Evolutionary conservation across 2,888 invertebrate genomes (phyloP).

Genomic region (Phaonia tiefii): DNA sequence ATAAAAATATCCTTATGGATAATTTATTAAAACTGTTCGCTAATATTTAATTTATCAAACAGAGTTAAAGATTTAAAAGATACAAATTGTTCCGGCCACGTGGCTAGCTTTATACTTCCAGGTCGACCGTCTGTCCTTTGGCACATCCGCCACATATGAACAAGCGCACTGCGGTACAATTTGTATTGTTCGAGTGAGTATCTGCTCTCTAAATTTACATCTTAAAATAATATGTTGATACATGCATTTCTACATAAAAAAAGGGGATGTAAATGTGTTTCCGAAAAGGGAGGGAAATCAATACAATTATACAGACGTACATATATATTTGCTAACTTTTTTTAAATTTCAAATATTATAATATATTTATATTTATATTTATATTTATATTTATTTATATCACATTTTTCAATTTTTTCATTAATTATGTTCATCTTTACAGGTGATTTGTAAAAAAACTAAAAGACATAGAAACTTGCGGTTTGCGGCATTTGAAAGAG

Average conservation of each 20-base stretch:
- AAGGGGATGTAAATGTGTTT: conserved; percentile 40
- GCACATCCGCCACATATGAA: not conserved
- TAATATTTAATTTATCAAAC: conserved; percentile 60
- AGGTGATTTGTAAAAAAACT: too few relatives aligned
- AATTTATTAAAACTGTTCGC: conserved; percentile 59
- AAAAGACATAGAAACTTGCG: too few relatives aligned
- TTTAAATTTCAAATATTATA: too few relatives aligned
- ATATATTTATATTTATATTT: too few relatives aligned
- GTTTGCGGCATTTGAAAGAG: too few relatives aligned
- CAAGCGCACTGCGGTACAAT: not conserved
- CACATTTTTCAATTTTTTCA: too few relatives aligned
- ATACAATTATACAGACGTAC: too few relatives aligned
- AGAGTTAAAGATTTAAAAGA: conserved; percentile 60
- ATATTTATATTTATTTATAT: too few relatives aligned
- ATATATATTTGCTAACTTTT: too few relatives aligned
- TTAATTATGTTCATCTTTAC: too few relatives aligned
- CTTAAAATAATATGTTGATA: conserved; percentile 62
- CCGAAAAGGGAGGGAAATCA: too few relatives aligned
- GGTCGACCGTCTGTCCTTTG: conserved; percentile 9
- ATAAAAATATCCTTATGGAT: conserved; percentile 47
- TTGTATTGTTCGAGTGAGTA: conserved; percentile 11
- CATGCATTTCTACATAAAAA: conserved; percentile 42
- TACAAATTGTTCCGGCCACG: conserved; percentile 62
- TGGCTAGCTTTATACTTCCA: conserved; percentile 49
- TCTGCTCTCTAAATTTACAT: conserved; percentile 57